Conservation (phyloP, 2,797 vertebrate genomes). For the Jordanella pulchra region DNA sequence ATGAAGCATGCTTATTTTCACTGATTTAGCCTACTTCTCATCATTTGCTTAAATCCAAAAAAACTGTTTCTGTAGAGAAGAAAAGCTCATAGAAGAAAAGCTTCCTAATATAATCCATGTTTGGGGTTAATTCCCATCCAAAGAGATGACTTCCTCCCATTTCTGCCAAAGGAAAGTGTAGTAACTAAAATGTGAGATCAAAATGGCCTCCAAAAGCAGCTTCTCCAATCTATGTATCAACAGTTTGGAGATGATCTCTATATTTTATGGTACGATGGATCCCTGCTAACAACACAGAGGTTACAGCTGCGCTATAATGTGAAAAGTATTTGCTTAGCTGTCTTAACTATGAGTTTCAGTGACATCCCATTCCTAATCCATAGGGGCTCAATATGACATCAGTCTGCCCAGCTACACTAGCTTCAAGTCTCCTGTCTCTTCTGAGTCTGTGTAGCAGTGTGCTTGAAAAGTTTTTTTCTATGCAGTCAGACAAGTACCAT, state of each 20-base stretch:
- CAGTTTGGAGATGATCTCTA: background rate
- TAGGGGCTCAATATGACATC: too few species aligned
- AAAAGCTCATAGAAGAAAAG: background rate
- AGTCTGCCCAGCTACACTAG: too few species aligned
- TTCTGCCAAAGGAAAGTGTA: background rate
- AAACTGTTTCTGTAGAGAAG: background rate
- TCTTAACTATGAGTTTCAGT: too few species aligned
- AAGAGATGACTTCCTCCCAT: background rate
- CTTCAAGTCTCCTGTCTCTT: too few species aligned
- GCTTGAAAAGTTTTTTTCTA: too few species aligned
- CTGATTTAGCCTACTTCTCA: background rate
- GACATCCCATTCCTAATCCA: too few species aligned
- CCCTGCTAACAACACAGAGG: background rate
- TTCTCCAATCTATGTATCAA: background rate
- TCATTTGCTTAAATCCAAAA: background rate
- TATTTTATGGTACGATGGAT: background rate
- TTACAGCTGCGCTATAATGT: too few species aligned
- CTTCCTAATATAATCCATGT: background rate
- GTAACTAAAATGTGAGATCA: background rate
- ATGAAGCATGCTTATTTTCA: background rate
- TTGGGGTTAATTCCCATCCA: background rate
- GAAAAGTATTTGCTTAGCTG: too few species aligned
- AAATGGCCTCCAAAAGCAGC: background rate
- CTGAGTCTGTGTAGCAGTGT: too few species aligned
- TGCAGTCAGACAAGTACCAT: too few species aligned